A percentile compares a stretch with the other conserved stretches of the same genome.
phyloP scores from a whole-genome alignment of 1,140 invertebrate species.

The Plodia interpunctella region DNA sequence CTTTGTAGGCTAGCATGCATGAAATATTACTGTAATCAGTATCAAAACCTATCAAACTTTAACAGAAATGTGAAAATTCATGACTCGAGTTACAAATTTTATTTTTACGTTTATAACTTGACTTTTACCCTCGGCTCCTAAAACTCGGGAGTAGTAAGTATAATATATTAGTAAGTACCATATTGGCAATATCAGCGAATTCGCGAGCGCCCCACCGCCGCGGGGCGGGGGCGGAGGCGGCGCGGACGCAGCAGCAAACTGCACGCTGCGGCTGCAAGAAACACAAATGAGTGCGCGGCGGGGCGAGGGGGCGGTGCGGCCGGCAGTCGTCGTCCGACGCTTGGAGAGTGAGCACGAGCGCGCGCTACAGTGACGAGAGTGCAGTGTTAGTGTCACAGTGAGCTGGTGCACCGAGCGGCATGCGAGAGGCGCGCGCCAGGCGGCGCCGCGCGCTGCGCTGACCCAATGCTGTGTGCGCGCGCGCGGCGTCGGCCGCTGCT shows the following conservation, averaged over 20 bases:
- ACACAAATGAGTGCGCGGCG: slow-evolving; percentile 27
- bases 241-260: slow-evolving; percentile 1
- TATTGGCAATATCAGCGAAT: neutral
- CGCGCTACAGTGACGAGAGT: slow-evolving; percentile 14
- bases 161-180: neutral
- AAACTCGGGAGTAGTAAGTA: neutral
- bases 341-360: slow-evolving; percentile 41
- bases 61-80: too few relatives aligned
- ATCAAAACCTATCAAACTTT: too few relatives aligned
- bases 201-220: slow-evolving; percentile 3
- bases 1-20: too few relatives aligned
- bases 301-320: slow-evolving; percentile 29
- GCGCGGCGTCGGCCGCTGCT: slow-evolving; percentile 52
- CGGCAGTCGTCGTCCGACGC: slow-evolving; percentile 45
- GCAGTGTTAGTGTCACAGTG: slow-evolving; percentile 14
- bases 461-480: slow-evolving; percentile 47
- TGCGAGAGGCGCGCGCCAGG: slow-evolving; percentile 43
- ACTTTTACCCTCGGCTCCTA: neutral
- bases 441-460: slow-evolving; percentile 51
- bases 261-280: slow-evolving; percentile 25
- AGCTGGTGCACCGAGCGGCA: slow-evolving; percentile 28
- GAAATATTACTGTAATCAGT: too few relatives aligned
- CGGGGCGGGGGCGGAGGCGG: slow-evolving; percentile 15
- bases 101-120: neutral
- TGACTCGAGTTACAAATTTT: neutral